phyloP scores from a whole-genome alignment of 2,888 invertebrate genomes.

The Sisyra nigra region DNA sequence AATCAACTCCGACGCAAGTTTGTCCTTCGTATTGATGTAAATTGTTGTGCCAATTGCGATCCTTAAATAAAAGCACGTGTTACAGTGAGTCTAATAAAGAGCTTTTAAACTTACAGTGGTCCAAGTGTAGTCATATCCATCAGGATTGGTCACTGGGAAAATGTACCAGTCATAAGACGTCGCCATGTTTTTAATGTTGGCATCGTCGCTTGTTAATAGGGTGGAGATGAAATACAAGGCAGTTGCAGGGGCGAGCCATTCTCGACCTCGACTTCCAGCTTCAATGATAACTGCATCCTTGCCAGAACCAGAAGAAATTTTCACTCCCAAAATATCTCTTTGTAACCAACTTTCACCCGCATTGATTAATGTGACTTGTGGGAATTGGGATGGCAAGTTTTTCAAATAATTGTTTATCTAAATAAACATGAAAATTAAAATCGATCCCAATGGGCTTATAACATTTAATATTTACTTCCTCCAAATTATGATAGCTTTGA shows the following conservation, averaged over 20 bases:
- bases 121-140: constrained; percentile 55
- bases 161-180: constrained; percentile 59
- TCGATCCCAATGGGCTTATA: too few species aligned
- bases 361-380: constrained; percentile 30
- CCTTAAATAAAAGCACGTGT: constrained; percentile 23
- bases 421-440: too few species aligned
- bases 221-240: constrained; percentile 54
- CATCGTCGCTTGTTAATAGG: constrained; percentile 42
- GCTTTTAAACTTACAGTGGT: constrained; percentile 31
- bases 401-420: constrained; percentile 42
- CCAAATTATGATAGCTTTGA: too few species aligned
- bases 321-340: constrained; percentile 38
- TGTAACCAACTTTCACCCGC: constrained; percentile 43
- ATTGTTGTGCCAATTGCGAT: constrained; percentile 57
- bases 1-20: constrained; percentile 47
- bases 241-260: constrained; percentile 59
- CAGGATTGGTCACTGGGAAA: constrained; percentile 55
- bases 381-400: constrained; percentile 27
- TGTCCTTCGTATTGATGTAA: constrained; percentile 27
- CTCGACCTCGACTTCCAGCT: constrained; percentile 40
- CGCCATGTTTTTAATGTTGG: constrained; percentile 36
- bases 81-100: neutral
- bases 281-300: constrained; percentile 45
- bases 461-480: too few species aligned
- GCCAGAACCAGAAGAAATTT: constrained; percentile 25